Conservation (phyloP, 2,113 vertebrate genomes). For the Edolisoma coerulescens region DNA sequence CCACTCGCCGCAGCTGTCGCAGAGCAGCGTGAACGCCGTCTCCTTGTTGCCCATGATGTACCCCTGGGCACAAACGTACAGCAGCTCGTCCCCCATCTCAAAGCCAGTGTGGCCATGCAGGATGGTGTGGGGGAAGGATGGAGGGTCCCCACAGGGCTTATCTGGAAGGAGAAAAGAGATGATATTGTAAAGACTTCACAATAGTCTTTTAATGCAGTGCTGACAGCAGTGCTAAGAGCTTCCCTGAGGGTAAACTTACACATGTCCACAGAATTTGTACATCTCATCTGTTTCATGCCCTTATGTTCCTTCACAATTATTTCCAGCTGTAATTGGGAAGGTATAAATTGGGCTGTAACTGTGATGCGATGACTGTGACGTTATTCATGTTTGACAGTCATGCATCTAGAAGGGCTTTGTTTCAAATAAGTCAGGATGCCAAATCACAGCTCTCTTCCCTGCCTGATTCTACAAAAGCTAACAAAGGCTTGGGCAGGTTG, state of each 20-base stretch:
- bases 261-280: accelerated
- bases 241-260: neutral
- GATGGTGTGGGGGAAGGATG: slow-evolving; percentile 85
- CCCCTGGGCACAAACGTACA: slow-evolving; percentile 83
- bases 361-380: accelerated
- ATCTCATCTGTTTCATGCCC: neutral
- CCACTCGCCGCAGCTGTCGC: slow-evolving; percentile 94
- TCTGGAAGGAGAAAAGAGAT: slow-evolving; percentile 62
- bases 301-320: neutral
- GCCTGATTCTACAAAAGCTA: neutral
- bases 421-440: neutral
- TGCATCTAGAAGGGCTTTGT: neutral
- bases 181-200: neutral
- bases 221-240: neutral
- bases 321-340: neutral
- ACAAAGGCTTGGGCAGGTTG: neutral
- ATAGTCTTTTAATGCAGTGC: neutral
- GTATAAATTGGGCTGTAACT: neutral
- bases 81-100: slow-evolving; percentile 89
- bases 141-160: slow-evolving; percentile 87
- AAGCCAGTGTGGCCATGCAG: slow-evolving; percentile 83
- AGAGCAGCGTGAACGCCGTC: slow-evolving; percentile 85
- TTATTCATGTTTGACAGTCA: neutral
- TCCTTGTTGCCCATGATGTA: slow-evolving; percentile 76
- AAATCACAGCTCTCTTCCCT: neutral